Conservation (phyloP, 2,888 invertebrate species). For the Mythimna lalbum region DNA sequence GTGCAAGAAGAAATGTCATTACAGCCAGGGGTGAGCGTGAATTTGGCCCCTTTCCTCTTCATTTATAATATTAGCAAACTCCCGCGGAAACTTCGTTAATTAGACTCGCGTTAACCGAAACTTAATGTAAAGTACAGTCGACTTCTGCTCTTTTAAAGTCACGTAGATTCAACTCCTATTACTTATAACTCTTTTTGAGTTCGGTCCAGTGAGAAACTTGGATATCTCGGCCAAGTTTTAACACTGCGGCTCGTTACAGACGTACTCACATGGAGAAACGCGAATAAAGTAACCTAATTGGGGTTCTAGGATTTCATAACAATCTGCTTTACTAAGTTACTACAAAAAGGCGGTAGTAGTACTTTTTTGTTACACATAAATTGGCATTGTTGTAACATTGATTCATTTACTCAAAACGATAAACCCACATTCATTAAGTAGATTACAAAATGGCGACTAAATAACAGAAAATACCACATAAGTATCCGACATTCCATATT, state of each 20-base stretch:
- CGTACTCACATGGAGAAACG: slow-evolving; percentile 34
- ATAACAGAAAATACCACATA: slow-evolving; percentile 37
- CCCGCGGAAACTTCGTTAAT: slow-evolving; percentile 80
- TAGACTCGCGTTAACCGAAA: slow-evolving; percentile 82
- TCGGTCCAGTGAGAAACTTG: slow-evolving; percentile 71
- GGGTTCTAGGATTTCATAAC: slow-evolving; percentile 21
- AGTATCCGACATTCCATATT: slow-evolving; percentile 31
- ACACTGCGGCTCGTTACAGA: slow-evolving; percentile 62
- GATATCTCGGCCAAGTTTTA: slow-evolving; percentile 66
- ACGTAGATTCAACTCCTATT: slow-evolving; percentile 77
- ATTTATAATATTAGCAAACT: slow-evolving; percentile 84
- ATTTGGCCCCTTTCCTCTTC: slow-evolving; percentile 80
- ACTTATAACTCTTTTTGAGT: slow-evolving; percentile 74
- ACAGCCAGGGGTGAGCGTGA: slow-evolving; percentile 69
- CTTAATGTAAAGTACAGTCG: slow-evolving; percentile 81
- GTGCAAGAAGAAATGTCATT: slow-evolving; percentile 76
- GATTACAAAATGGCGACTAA: slow-evolving; percentile 29
- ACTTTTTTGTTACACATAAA: slow-evolving; percentile 19
- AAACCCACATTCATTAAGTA: slow-evolving; percentile 12
- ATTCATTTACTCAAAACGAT: slow-evolving; percentile 4
- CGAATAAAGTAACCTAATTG: slow-evolving; percentile 20
- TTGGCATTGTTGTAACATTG: slow-evolving; percentile 6
- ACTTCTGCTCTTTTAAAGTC: slow-evolving; percentile 81
- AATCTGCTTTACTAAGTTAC: not conserved
- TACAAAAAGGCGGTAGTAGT: not conserved